Base-by-base conservation (phyloP, 37 sponge, comb jelly and placozoan genomes). In the Bolinopsis microptera region DNA sequence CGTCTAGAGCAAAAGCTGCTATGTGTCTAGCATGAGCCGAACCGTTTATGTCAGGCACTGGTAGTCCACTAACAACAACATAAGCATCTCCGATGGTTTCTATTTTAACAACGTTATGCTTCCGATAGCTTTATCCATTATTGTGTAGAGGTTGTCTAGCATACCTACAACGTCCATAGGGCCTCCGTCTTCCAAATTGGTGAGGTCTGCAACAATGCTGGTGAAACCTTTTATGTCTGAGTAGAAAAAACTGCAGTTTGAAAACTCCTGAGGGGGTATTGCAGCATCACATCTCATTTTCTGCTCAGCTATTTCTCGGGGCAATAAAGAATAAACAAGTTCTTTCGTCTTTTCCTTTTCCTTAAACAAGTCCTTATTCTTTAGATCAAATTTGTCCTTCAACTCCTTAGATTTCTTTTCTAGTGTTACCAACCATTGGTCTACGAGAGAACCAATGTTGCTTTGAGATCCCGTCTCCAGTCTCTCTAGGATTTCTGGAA, bases 171-270 rank as follows among this genome's bases (percentile, higher is more conserved):
- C 90, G n/a, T 41, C 61, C 90, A 86, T 86, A n/a, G 90, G 90
- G n/a, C 90, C 90, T 8, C 90, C 90, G 22, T 41, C 90, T 39
- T 39, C 48, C 30, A 41, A 23, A 27, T 40, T 27, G 1, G 90
- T 86, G 48, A 86, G 90, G 22, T 86, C 90, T 0, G 41, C 61
- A 9, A 86, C 90, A 24, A 86, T 86, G 30, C 90, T 86, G 40
- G 90, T 86, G 61, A 86, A 86, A 0, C 90, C 90, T 38, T 86
- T 86, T 28, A 86, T 86, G 61, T 86, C 90, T 3, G 90, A 86
- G 90, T 86, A 86, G 90, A 86, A 86, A 48, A 41, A 86, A 48
- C 90, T 86, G 90, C 90, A 86, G 90, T 86, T 41, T 8, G 90
- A 86, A 38, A 86, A 86, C 36, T 27, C 61, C 26, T 86, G 90